Evolutionary conservation across 1,140 invertebrate genomes (phyloP).

Genomic region (Drosophila quadrilineata): DNA sequence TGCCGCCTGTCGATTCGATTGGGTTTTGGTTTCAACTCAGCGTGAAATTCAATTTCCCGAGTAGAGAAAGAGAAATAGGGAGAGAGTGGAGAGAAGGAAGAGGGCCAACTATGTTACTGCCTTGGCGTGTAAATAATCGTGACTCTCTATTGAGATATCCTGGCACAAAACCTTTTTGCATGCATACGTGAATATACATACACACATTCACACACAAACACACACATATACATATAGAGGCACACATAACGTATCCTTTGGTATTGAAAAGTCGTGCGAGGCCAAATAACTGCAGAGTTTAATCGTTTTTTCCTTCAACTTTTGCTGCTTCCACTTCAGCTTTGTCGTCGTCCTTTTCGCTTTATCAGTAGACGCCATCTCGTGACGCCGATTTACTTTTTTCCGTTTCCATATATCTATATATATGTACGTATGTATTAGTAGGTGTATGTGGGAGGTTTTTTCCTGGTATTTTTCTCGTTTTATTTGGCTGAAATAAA

Average conservation of each 20-base stretch:
- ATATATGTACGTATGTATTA: not conserved
- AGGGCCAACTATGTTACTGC: slow-evolving; percentile 17
- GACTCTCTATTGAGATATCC: slow-evolving; percentile 60
- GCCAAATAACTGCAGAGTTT: slow-evolving; percentile 45
- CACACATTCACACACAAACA: not conserved
- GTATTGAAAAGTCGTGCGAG: slow-evolving; percentile 41
- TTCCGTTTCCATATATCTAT: slow-evolving; percentile 24
- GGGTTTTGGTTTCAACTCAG: slow-evolving; percentile 70
- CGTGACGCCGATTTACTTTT: slow-evolving; percentile 68
- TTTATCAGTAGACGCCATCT: slow-evolving; percentile 74
- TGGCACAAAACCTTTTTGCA: slow-evolving; percentile 41
- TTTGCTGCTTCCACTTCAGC: slow-evolving; percentile 43
- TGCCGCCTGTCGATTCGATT: slow-evolving; percentile 32
- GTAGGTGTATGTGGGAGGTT: slow-evolving; percentile 17
- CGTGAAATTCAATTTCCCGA: slow-evolving; percentile 74
- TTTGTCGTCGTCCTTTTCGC: too few species aligned
- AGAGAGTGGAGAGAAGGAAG: not conserved
- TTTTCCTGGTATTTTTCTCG: too few species aligned
- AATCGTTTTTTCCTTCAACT: slow-evolving; percentile 37
- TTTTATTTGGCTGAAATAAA: too few species aligned
- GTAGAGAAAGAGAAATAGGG: not conserved
- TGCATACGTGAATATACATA: slow-evolving; percentile 14
- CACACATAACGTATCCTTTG: not conserved
- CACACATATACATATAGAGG: not conserved
- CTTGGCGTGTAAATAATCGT: slow-evolving; percentile 47